Evolutionary conservation across 2,113 vertebrate species (phyloP).

Genomic region (Microtus ochrogaster): DNA sequence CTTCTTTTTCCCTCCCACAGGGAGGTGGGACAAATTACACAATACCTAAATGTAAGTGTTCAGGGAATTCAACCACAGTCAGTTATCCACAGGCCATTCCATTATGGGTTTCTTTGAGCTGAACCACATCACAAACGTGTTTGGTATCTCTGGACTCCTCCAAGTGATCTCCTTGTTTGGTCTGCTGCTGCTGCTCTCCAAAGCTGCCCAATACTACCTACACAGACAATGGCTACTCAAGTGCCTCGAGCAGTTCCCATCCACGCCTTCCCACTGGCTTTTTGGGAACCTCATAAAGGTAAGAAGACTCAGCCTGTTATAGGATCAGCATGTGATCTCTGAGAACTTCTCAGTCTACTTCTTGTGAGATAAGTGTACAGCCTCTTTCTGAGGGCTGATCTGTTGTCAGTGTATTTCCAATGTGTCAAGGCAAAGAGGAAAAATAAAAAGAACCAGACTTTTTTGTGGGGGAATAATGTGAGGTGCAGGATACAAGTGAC

Average conservation of each 20-base stretch:
- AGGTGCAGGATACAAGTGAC: background rate
- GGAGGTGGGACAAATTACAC: background rate
- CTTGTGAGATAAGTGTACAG: background rate
- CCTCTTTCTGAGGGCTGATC: background rate
- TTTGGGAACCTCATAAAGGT: background rate
- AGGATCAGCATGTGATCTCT: background rate
- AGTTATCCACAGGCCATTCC: background rate
- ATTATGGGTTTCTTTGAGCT: constrained; percentile 26
- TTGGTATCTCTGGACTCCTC: constrained; percentile 60
- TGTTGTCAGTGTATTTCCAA: background rate
- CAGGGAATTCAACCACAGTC: background rate
- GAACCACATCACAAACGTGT: background rate
- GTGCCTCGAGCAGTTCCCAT: constrained; percentile 85
- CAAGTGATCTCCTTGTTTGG: constrained; percentile 76
- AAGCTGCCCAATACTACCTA: constrained; percentile 72
- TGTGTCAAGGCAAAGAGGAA: background rate
- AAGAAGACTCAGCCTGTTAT: background rate
- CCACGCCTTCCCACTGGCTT: constrained; percentile 73
- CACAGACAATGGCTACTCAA: constrained; percentile 76
- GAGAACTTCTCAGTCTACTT: no score
- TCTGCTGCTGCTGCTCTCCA: constrained; percentile 80
- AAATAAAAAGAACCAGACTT: background rate
- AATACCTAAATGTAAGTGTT: fast-evolving
- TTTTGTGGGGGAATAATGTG: background rate
- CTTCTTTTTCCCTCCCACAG: background rate